Base-by-base conservation (phyloP, 2,113 vertebrate species). In the Cyprinodon brontotheroides region DNA sequence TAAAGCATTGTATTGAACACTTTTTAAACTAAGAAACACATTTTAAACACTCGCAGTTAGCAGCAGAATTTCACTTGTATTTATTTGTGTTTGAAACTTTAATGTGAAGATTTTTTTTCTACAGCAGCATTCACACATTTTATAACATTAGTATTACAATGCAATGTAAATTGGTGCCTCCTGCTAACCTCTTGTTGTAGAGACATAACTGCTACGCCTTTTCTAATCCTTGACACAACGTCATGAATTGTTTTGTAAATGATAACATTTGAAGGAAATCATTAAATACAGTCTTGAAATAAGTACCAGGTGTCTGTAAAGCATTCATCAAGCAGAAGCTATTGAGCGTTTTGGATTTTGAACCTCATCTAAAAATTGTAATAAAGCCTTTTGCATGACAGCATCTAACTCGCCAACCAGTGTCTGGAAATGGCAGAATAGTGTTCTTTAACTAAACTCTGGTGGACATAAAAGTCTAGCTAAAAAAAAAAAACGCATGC, bases 1-100 rank as follows among this genome's bases (percentile, higher is more conserved):
- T 92, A 89, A 92, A 91, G 43, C 67, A 12, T 22, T 79, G 66
- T 78, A 69, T 77, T 70, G 45, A 74, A 76, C 17, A 40, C 69
- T 17, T 62, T 76, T 63, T 14, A 40, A 61, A 36, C 57, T n/a
- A 4, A 53, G 12, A 38, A 13, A 50, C 14, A 22, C 7, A 40
- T 11, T 64, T 59, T 65, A 11, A 14, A 14, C 4, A 20, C 1
- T 65, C 61, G 36, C 65, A 41, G 43, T 36, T 39, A 4, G 40
- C 4, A 13, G 9, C 14, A 11, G 7, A 2, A 73, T 72, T 15
- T 47, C 22, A 68, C 39, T 53, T 5, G 63, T 9, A 53, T 11
- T 45, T 11, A 20, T 40, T 4, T 36, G 43, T 48, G 15, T 67
- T 66, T 13, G 6, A 53, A 57, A 17, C 14, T 17, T 15, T 15